A percentile compares a stretch with the other conserved stretches of the same genome.
Conservation (phyloP, 2,888 invertebrate species). For the Eupithecia exiguata region DNA sequence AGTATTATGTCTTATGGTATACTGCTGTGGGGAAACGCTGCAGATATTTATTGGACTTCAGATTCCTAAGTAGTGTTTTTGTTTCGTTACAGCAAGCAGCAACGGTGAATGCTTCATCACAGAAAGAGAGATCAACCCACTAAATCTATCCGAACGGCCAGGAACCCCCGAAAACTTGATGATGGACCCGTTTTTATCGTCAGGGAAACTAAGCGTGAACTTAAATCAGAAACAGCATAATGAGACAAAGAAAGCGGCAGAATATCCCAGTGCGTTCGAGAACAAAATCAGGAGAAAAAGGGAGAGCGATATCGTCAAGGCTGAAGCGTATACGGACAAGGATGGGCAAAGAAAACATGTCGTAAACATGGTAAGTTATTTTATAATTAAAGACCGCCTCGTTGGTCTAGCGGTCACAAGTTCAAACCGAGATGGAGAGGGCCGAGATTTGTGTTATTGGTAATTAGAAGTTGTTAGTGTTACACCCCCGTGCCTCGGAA, state of each 20-base stretch:
- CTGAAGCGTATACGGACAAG: conserved; percentile 86
- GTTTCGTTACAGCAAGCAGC: conserved; percentile 80
- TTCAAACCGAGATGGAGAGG: too few relatives aligned
- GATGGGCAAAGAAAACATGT: conserved; percentile 89
- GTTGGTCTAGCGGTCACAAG: too few relatives aligned
- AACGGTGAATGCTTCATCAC: conserved; percentile 87
- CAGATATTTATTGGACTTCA: too few relatives aligned
- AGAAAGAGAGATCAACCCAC: conserved; percentile 86
- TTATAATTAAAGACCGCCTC: too few relatives aligned
- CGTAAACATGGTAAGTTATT: conserved; percentile 89
- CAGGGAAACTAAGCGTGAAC: conserved; percentile 68
- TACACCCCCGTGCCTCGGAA: too few relatives aligned
- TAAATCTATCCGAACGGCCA: conserved; percentile 81
- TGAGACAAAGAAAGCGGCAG: conserved; percentile 59
- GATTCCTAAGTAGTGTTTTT: background rate
- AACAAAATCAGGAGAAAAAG: conserved; percentile 84
- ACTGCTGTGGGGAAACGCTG: too few relatives aligned
- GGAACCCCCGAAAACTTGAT: conserved; percentile 77
- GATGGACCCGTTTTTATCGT: conserved; percentile 70
- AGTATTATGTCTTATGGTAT: too few relatives aligned
- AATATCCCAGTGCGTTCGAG: conserved; percentile 62
- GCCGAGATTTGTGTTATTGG: too few relatives aligned
- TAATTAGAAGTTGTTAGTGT: too few relatives aligned
- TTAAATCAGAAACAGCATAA: conserved; percentile 69
- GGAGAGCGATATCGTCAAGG: conserved; percentile 88